phyloP scores from a whole-genome alignment of 2,797 vertebrate species.

The Crypturellus tataupa region DNA sequence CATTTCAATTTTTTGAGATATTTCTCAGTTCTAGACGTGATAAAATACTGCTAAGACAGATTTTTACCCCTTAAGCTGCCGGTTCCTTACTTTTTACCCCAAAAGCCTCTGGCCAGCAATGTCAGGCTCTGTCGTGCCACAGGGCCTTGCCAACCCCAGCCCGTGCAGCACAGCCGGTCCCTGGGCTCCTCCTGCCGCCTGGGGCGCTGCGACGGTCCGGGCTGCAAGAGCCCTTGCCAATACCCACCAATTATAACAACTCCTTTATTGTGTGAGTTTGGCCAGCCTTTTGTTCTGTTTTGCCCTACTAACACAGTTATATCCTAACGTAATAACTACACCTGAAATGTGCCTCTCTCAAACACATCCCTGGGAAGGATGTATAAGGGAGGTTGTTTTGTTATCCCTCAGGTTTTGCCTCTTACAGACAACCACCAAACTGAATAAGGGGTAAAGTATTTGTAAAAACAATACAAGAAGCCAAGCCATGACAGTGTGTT shows the following conservation, averaged over 20 bases:
- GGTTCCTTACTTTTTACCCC: not conserved
- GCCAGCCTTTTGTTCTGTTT: not conserved
- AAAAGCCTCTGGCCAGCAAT: not conserved
- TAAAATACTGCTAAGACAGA: not conserved
- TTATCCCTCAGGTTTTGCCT: constrained; percentile 18
- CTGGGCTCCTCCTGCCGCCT: no score
- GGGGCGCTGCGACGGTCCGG: no score
- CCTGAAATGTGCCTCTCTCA: not conserved
- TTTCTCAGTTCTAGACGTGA: not conserved
- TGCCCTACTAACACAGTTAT: not conserved
- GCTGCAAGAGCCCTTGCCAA: no score
- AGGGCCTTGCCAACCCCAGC: no score
- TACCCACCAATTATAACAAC: no score
- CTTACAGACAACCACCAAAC: not conserved
- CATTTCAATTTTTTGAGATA: not conserved
- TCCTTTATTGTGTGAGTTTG: not conserved
- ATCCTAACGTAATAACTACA: not conserved
- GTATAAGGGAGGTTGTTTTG: not conserved
- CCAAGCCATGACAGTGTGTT: not conserved
- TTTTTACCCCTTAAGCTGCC: fast-evolving
- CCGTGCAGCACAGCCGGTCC: no score
- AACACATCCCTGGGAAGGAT: fast-evolving
- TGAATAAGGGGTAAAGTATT: not conserved
- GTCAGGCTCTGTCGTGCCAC: no score
- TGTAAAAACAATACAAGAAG: not conserved